phyloP scores from a whole-genome alignment of 2,797 vertebrate genomes.

The Psittacula derbiana region DNA sequence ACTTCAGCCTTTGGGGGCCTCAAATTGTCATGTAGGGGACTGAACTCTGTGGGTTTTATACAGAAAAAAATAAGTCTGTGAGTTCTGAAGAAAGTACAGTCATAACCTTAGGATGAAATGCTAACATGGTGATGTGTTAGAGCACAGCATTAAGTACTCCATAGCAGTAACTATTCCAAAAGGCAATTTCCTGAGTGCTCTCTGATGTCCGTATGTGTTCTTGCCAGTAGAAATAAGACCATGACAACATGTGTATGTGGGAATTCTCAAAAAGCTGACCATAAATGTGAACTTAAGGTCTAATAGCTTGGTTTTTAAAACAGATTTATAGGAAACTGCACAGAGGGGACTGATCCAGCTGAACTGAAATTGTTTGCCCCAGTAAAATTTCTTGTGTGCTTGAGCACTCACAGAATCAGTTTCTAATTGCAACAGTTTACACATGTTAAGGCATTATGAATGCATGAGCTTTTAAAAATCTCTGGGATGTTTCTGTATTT shows the following conservation, averaged over 20 bases:
- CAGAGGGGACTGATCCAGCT: neutral
- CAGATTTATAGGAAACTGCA: neutral
- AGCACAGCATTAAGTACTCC: neutral
- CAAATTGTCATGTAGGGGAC: neutral
- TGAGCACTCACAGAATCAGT: neutral
- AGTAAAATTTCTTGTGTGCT: neutral
- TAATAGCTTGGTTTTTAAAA: neutral
- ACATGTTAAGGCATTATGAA: neutral
- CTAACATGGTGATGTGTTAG: neutral
- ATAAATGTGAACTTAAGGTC: neutral
- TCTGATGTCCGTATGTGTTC: neutral
- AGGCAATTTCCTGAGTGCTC: neutral
- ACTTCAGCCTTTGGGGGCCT: neutral
- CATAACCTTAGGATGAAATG: neutral
- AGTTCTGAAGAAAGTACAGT: neutral
- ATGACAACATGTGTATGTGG: neutral
- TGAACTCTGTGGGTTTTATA: neutral
- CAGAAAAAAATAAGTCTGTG: neutral
- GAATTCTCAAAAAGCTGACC: neutral
- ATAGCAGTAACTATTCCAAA: neutral
- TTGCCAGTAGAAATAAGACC: neutral
- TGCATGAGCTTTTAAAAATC: neutral
- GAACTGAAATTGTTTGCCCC: neutral
- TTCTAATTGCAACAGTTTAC: neutral
- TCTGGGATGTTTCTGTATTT: neutral